phyloP scores from a whole-genome alignment of 2,888 invertebrate genomes.

The Drosophila putrida region DNA sequence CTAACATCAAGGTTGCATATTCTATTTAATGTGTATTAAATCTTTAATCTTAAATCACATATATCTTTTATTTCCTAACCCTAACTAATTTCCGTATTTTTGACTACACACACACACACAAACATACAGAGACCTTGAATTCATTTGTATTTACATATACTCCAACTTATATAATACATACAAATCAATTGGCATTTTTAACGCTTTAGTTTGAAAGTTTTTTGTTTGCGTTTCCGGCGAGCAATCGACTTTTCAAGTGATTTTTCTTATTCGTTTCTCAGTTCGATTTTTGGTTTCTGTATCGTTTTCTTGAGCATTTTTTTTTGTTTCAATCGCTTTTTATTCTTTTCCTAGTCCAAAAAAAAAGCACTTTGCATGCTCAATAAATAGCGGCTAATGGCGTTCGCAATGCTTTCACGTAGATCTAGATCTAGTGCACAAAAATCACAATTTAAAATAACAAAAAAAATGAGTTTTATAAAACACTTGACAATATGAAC shows the following conservation, averaged over 20 bases:
- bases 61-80: conserved; percentile 35
- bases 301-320: conserved; percentile 23
- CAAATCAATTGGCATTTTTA: conserved; percentile 59
- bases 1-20: conserved; percentile 85
- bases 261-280: conserved; percentile 26
- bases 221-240: conserved; percentile 34
- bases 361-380: conserved; percentile 69
- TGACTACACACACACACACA: conserved; percentile 8
- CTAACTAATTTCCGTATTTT: conserved; percentile 41
- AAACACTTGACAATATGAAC: conserved; percentile 44
- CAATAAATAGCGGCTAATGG: conserved; percentile 57
- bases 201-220: conserved; percentile 31
- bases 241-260: conserved; percentile 45
- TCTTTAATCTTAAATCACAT: conserved; percentile 29
- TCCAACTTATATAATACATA: conserved; percentile 24
- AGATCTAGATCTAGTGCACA: conserved; percentile 53
- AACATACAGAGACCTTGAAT: conserved; percentile 30
- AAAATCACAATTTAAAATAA: conserved; percentile 40
- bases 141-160: conserved; percentile 37
- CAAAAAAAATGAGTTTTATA: conserved; percentile 13
- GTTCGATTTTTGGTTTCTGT: conserved; percentile 24
- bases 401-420: conserved; percentile 68
- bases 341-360: conserved; percentile 34
- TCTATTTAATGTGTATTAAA: conserved; percentile 65
- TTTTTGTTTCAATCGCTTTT: conserved; percentile 35